A percentile compares a stretch with the other conserved stretches of the same genome.
These are phyloP conservation scores for Lasioglossum pauxillum DNA, from an alignment of 2,888 invertebrate species.

Conservation along the genomic window DNA sequence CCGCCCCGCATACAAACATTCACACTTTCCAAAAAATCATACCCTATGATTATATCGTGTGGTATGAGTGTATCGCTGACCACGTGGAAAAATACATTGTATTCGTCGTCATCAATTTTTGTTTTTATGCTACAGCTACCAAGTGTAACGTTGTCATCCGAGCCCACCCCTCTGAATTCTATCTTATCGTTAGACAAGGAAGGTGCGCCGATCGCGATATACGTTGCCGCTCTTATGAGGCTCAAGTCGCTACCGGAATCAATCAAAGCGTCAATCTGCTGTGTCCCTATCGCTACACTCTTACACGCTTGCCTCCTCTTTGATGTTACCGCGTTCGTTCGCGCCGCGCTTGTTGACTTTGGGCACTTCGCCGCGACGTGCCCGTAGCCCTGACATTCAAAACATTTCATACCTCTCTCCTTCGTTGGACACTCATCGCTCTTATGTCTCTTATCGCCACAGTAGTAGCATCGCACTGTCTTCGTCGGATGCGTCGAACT, in stretches of 20 bases:
- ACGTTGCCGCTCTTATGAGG: too few relatives aligned
- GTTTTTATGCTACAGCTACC: background rate
- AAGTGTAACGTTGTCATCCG: background rate
- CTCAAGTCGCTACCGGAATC: too few relatives aligned
- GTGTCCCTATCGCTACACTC: too few relatives aligned
- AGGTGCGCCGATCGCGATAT: too few relatives aligned
- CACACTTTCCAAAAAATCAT: background rate
- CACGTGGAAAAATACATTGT: background rate
- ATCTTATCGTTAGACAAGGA: background rate
- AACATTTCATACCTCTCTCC: background rate
- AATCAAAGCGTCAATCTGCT: too few relatives aligned
- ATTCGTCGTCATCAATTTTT: background rate
- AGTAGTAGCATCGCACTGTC: too few relatives aligned
- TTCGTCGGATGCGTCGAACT: too few relatives aligned
- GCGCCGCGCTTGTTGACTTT: background rate
- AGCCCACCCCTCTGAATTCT: background rate
- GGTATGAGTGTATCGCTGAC: background rate
- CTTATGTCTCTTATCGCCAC: background rate
- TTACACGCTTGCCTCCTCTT: too few relatives aligned
- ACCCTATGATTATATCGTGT: background rate
- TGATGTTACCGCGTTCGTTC: too few relatives aligned
- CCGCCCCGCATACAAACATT: background rate
- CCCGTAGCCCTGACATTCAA: background rate
- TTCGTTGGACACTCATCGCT: background rate
- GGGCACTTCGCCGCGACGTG: conserved; percentile 1